A percentile compares a stretch with the other conserved stretches of the same genome.
phyloP scores from a whole-genome alignment of 2,888 invertebrate species.

The Pogonocherus hispidulus region DNA sequence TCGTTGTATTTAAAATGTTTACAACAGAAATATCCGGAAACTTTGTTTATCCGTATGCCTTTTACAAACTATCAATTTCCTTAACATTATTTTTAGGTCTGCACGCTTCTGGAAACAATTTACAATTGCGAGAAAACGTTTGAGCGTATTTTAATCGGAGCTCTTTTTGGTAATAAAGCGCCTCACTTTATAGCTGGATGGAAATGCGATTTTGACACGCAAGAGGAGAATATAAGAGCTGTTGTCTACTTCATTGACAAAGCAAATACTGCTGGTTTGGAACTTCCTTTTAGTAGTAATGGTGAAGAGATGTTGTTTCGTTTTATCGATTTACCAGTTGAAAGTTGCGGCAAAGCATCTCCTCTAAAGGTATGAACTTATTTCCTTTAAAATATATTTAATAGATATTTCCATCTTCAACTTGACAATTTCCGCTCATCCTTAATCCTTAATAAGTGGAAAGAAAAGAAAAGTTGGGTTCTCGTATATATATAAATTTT shows the following conservation, averaged over 20 bases:
- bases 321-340: conserved; percentile 86
- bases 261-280: conserved; percentile 76
- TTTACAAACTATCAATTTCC: no score
- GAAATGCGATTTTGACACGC: conserved; percentile 86
- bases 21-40: no score
- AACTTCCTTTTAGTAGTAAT: conserved; percentile 47
- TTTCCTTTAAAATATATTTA: no score
- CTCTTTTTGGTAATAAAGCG: conserved; percentile 85
- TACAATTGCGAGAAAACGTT: conserved; percentile 80
- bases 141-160: conserved; percentile 81
- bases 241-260: conserved; percentile 84
- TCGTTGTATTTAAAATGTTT: no score
- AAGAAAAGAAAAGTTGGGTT: no score
- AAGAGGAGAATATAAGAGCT: conserved; percentile 84
- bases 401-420: no score
- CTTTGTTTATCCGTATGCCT: no score
- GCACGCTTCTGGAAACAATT: conserved; percentile 77
- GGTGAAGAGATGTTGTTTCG: conserved; percentile 65
- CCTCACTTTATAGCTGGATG: conserved; percentile 88
- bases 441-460: no score
- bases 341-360: conserved; percentile 82
- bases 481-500: no score
- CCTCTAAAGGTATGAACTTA: conserved; percentile 72
- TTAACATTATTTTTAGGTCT: conserved; percentile 66
- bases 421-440: no score